A percentile compares a stretch with the other conserved stretches of the same genome.
These are phyloP conservation scores for Mixornis gularis DNA, from an alignment of 2,113 vertebrate genomes.

Conservation along the genomic window DNA sequence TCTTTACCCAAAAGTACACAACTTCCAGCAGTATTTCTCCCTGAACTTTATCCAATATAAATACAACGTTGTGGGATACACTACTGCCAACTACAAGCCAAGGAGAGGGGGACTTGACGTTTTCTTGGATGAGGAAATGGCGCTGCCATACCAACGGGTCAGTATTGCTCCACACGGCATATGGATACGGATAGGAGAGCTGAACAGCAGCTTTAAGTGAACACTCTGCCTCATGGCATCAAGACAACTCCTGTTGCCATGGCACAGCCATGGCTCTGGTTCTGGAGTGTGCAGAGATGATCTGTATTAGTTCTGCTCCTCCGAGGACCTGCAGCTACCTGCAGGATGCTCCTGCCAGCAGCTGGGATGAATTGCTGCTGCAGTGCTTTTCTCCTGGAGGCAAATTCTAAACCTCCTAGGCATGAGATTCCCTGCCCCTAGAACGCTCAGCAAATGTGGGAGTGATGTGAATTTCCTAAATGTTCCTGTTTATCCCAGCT, in stretches of 20 bases:
- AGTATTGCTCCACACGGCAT: neutral
- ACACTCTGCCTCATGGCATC: neutral
- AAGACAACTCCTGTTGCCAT: constrained; percentile 20
- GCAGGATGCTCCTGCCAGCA: neutral
- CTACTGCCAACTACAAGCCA: constrained; percentile 22
- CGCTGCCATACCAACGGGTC: neutral
- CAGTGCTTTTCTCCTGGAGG: neutral
- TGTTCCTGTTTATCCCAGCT: neutral
- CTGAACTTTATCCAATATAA: constrained; percentile 43
- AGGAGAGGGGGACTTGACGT: neutral
- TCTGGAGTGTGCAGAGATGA: neutral
- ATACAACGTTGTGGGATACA: neutral
- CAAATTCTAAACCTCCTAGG: neutral
- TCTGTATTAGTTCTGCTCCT: neutral
- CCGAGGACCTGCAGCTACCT: neutral
- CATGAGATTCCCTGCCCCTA: neutral
- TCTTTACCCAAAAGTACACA: neutral
- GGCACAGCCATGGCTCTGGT: neutral
- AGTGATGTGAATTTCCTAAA: neutral
- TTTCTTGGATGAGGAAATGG: neutral
- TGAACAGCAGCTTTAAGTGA: neutral
- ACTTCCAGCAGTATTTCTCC: constrained; percentile 16
- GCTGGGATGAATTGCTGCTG: neutral
- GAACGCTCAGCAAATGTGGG: neutral
- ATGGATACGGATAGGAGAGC: neutral